phyloP scores from a whole-genome alignment of 1,140 invertebrate genomes.

The Pseudomyrmex pallidus region DNA sequence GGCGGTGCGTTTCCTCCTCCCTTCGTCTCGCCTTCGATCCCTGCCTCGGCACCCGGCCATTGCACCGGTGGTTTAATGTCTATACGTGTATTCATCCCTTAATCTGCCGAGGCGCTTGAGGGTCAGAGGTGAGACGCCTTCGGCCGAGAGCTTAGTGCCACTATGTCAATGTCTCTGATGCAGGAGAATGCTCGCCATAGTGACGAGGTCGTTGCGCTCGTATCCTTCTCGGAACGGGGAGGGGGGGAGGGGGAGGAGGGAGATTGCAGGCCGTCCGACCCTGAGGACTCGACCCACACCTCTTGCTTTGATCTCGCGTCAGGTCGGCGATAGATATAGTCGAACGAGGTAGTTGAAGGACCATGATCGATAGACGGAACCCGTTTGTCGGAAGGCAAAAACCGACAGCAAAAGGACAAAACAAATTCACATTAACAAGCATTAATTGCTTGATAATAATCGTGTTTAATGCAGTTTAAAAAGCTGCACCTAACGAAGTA shows the following conservation, averaged over 20 bases:
- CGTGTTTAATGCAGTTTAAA: no score
- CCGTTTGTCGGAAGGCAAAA: not conserved
- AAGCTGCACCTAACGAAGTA: no score
- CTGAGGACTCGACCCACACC: constrained; percentile 50
- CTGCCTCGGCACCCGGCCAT: constrained; percentile 35
- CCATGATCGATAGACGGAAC: constrained; percentile 47
- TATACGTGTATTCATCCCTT: constrained; percentile 79
- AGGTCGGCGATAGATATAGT: constrained; percentile 54
- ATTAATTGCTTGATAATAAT: no score
- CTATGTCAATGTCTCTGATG: constrained; percentile 74
- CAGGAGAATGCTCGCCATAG: constrained; percentile 58
- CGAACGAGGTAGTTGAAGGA: constrained; percentile 50
- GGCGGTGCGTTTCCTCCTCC: constrained; percentile 58
- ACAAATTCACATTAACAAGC: no score
- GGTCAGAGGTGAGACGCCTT: constrained; percentile 69
- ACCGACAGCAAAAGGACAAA: no score
- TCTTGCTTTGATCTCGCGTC: constrained; percentile 68
- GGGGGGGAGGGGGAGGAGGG: not conserved
- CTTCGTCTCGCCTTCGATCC: not conserved
- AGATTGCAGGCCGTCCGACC: constrained; percentile 36
- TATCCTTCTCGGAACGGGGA: constrained; percentile 29
- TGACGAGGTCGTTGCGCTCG: constrained; percentile 34
- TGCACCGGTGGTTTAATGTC: constrained; percentile 80
- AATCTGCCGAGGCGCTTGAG: constrained; percentile 65
- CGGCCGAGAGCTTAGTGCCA: constrained; percentile 71